phyloP scores from a whole-genome alignment of 2,113 vertebrate genomes.

The Pycnonotus jocosus region DNA sequence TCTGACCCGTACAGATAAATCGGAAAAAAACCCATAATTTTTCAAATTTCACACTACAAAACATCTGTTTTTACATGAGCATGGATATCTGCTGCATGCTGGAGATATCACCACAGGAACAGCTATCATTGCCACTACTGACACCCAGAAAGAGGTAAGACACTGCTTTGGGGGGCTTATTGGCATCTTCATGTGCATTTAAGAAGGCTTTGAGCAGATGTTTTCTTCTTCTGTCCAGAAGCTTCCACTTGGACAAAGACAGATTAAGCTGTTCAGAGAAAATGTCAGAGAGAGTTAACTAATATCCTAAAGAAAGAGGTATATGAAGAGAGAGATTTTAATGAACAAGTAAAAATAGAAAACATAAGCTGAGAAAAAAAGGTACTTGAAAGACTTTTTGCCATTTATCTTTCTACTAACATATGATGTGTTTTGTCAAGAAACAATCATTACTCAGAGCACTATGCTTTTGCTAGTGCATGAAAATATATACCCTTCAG shows the following conservation, averaged over 20 bases:
- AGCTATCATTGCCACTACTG: not conserved
- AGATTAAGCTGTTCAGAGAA: not conserved
- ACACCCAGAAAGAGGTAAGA: not conserved
- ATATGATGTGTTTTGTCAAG: not conserved
- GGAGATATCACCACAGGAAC: not conserved
- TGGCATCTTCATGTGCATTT: not conserved
- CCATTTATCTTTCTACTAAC: not conserved
- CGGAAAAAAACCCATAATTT: not conserved
- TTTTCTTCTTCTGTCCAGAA: too few species aligned
- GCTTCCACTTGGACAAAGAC: not conserved
- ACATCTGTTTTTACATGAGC: not conserved
- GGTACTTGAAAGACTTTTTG: not conserved
- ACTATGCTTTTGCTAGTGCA: not conserved
- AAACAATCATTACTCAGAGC: not conserved
- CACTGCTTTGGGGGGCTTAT: not conserved
- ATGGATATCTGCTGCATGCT: not conserved
- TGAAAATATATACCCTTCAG: not conserved
- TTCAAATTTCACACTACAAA: not conserved
- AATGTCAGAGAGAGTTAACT: not conserved
- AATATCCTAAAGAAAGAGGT: not conserved
- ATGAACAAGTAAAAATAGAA: not conserved
- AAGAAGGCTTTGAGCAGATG: not conserved
- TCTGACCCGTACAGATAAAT: not conserved
- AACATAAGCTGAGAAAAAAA: not conserved
- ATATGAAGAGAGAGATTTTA: not conserved